These are phyloP conservation scores for Boloria euphrosyne DNA, from an alignment of 2,888 invertebrate species.

Conservation along the genomic window DNA sequence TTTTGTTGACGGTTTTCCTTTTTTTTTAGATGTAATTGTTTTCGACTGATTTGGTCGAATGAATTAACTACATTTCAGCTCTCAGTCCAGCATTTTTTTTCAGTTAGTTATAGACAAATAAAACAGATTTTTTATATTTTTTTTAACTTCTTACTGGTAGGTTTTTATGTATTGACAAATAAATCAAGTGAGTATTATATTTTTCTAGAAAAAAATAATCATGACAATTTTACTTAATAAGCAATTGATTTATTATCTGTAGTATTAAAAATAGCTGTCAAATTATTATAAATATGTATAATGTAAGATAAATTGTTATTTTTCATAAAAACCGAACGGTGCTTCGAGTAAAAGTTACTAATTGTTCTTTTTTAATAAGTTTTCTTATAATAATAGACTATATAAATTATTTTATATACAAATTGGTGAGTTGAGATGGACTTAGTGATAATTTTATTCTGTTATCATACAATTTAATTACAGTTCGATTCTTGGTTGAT, in stretches of 20 bases:
- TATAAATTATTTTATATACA: constrained; percentile 19
- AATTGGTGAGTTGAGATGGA: constrained; percentile 9
- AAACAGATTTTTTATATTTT: too few relatives aligned
- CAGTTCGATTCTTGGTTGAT: background rate
- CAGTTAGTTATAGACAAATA: too few relatives aligned
- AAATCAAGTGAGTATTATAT: background rate
- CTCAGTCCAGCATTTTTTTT: too few relatives aligned
- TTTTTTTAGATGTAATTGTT: background rate
- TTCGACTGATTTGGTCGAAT: background rate
- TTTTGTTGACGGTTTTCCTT: background rate
- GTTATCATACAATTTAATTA: background rate
- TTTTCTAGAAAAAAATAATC: background rate
- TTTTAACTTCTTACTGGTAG: too few relatives aligned
- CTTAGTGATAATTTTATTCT: background rate
- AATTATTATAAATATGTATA: constrained; percentile 1
- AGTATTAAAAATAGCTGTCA: constrained; percentile 9
- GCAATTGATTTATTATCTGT: background rate
- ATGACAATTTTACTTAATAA: too few relatives aligned
- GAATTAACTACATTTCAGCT: too few relatives aligned
- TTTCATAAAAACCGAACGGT: constrained; percentile 32
- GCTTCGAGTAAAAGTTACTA: constrained; percentile 33
- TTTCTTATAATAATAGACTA: background rate
- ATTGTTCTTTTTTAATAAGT: constrained; percentile 21
- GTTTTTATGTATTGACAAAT: too few relatives aligned
- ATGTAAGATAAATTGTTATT: constrained; percentile 27